These are phyloP conservation scores for Drosophila planitibia DNA, from an alignment of 2,888 invertebrate genomes.

Conservation along the genomic window DNA sequence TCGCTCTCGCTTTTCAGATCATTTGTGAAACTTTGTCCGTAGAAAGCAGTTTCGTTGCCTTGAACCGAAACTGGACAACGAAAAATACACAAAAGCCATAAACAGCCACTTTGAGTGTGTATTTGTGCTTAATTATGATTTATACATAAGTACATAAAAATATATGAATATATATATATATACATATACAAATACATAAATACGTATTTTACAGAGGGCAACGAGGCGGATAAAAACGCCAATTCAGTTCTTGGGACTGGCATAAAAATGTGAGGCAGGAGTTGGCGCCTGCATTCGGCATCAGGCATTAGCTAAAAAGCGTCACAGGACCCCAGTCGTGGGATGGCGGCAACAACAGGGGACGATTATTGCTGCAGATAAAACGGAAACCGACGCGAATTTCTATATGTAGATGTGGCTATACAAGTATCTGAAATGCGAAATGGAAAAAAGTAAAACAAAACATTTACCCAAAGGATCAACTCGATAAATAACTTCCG, in stretches of 20 bases:
- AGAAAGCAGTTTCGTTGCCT: conserved; percentile 18
- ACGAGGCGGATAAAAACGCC: conserved; percentile 28
- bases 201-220: conserved; percentile 21
- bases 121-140: conserved; percentile 73
- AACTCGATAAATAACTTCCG: conserved; percentile 85
- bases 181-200: conserved; percentile 13
- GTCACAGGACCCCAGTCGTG: conserved; percentile 15
- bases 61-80: conserved; percentile 50
- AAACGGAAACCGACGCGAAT: conserved; percentile 55
- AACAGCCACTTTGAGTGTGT: conserved; percentile 41
- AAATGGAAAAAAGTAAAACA: conserved; percentile 60
- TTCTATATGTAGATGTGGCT: conserved; percentile 53
- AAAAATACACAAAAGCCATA: conserved; percentile 24
- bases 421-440: conserved; percentile 35
- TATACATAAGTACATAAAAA: conserved; percentile 57
- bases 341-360: conserved; percentile 17
- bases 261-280: not conserved
- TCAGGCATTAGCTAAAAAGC: conserved; percentile 57
- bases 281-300: conserved; percentile 46
- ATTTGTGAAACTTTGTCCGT: conserved; percentile 55
- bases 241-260: conserved; percentile 23
- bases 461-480: conserved; percentile 85
- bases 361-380: conserved; percentile 60
- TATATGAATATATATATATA: not conserved
- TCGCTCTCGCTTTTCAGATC: conserved; percentile 56